Evolutionary conservation across 2,797 vertebrate species (phyloP), one percentile per base, ranked within the genome.

Genomic region (Paratrypauchen microcephalus): DNA sequence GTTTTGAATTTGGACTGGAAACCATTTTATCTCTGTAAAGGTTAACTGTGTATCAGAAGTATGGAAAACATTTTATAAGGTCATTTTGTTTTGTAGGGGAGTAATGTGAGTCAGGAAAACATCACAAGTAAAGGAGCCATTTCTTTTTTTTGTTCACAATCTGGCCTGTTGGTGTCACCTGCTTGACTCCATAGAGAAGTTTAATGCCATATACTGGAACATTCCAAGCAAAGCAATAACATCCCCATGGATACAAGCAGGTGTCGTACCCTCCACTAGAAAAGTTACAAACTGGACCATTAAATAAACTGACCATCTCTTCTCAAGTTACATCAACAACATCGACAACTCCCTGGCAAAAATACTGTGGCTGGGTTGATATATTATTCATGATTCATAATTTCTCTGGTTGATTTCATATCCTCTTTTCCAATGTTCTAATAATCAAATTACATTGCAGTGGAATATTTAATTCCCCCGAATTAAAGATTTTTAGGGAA

Each of bases 11-110:
- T 78, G 62, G 24, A 68, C 60, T 82, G 75, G 57, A 69, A 76
- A 72, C 52, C 50, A n/a, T 24, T 18, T 24, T 57, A 60, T 83
- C 69, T 73, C 8, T 32, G 21, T 61, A 77, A 88, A 89, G 80
- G 84, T 84, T 79, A 78, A 9, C 61, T 69, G 36, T 16, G 66
- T 69, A 76, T 75, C 57, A 67, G 58, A 16, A 70, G 61, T 57
- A 60, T 24, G 59, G 47, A 48, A 26, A 59, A 55, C 64, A 74
- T 77, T 81, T 74, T 56, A 74, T 63, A 82, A 79, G 70, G 76
- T 79, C 73, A 78, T 11, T 15, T 23, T 71, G 70, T 68, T 72
- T 72, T 71, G 55, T 56, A 57, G 69, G 70, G 66, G 71, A 72
- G 65, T 59, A 68, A 69, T 18, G 71, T 74, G 65, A 36, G 1